phyloP scores from a whole-genome alignment of 2,888 invertebrate species.

The Philereme vetulata region DNA sequence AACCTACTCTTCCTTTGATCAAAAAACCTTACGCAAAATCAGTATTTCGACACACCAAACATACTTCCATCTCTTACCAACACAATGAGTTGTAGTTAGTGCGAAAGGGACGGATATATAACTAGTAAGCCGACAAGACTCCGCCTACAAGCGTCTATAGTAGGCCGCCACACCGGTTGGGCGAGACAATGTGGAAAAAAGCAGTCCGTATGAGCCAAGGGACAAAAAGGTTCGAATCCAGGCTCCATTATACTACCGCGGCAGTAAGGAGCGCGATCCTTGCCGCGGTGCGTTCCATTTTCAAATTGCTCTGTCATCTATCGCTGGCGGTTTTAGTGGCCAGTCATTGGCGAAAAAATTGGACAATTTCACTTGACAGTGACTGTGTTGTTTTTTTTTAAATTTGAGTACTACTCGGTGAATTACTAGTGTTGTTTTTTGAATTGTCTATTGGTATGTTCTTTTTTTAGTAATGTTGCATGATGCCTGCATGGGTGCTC shows the following conservation, averaged over 20 bases:
- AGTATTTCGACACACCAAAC: conserved; percentile 36
- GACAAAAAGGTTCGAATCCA: conserved; percentile 69
- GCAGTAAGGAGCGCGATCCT: conserved; percentile 68
- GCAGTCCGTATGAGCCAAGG: conserved; percentile 62
- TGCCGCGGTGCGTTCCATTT: conserved; percentile 59
- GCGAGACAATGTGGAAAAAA: conserved; percentile 68
- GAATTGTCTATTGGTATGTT: conserved; percentile 38
- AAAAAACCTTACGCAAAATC: conserved; percentile 52
- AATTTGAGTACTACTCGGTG: conserved; percentile 33
- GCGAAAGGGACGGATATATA: conserved; percentile 46
- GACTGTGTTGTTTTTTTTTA: conserved; percentile 54
- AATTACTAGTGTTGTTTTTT: conserved; percentile 43
- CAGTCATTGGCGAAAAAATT: conserved; percentile 57
- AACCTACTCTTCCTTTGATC: conserved; percentile 32
- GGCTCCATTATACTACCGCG: conserved; percentile 61
- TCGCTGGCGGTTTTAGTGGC: conserved; percentile 44
- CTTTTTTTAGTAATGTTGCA: conserved; percentile 27
- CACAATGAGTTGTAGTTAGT: conserved; percentile 26
- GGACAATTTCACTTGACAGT: conserved; percentile 55
- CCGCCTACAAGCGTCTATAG: conserved; percentile 50
- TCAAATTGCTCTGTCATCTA: conserved; percentile 60
- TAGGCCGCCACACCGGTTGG: conserved; percentile 54
- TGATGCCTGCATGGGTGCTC: conserved; percentile 25
- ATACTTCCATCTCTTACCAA: conserved; percentile 44
- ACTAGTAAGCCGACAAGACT: conserved; percentile 24